A percentile compares a stretch with the other conserved stretches of the same genome.
Evolutionary conservation across 2,888 invertebrate genomes (phyloP).

Genomic region (Rhynchonema sp.): DNA sequence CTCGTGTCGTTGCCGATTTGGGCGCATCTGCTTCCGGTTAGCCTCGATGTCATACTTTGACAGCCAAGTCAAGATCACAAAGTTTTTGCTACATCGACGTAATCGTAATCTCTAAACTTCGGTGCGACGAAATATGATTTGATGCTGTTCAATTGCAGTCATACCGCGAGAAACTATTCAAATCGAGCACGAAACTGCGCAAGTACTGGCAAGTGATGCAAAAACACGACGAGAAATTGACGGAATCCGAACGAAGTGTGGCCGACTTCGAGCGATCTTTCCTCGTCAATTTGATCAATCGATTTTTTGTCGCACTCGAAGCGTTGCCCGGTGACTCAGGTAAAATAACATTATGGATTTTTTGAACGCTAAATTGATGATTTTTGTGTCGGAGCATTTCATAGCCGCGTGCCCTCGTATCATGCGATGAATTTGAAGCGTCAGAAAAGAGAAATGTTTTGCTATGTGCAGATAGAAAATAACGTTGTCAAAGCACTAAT

Average conservation of each 20-base stretch:
- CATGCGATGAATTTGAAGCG: too few species aligned
- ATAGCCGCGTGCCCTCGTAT: too few species aligned
- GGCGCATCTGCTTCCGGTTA: slow-evolving; percentile 58
- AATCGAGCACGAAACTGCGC: slow-evolving; percentile 62
- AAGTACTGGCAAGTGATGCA: slow-evolving; percentile 76
- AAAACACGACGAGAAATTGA: slow-evolving; percentile 46
- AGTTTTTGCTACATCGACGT: too few species aligned
- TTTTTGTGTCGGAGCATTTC: too few species aligned
- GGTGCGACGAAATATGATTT: not conserved
- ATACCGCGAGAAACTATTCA: slow-evolving; percentile 63
- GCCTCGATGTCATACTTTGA: too few species aligned
- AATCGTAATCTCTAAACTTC: too few species aligned
- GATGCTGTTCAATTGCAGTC: not conserved
- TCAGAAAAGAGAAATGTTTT: too few species aligned
- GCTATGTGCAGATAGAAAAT: too few species aligned
- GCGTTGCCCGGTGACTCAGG: slow-evolving; percentile 19
- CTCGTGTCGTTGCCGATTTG: slow-evolving; percentile 83
- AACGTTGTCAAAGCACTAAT: too few species aligned
- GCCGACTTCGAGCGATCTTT: slow-evolving; percentile 64
- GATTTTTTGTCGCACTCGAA: slow-evolving; percentile 50
- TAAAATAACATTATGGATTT: too few species aligned
- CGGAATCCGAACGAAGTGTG: slow-evolving; percentile 24
- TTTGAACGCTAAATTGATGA: too few species aligned
- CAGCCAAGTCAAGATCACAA: too few species aligned
- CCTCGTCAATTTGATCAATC: slow-evolving; percentile 60